Percentiles rank a stretch among this genome's conserved stretches.
Conservation (phyloP, 2,888 invertebrate genomes). For the Microctonus hyperodae region DNA sequence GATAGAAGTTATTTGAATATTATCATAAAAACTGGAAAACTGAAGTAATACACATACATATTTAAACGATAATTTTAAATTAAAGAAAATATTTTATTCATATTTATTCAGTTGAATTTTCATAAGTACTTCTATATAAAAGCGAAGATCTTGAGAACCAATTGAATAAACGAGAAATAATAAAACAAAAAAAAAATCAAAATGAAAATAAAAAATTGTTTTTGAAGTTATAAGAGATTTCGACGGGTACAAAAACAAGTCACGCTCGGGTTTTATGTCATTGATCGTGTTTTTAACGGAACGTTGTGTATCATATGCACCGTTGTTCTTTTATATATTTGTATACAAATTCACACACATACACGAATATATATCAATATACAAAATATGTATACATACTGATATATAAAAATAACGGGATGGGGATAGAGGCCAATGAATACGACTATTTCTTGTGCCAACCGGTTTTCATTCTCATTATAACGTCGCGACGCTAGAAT, state of each 20-base stretch:
- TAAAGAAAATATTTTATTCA: no score
- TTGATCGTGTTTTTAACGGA: slow-evolving; percentile 1
- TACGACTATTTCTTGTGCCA: slow-evolving; percentile 7
- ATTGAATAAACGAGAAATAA: not conserved
- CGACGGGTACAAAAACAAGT: not conserved
- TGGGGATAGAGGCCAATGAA: slow-evolving; percentile 4
- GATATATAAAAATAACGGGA: not conserved
- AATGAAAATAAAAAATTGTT: not conserved
- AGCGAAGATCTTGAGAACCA: no score
- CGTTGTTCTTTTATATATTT: not conserved
- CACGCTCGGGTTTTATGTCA: not conserved
- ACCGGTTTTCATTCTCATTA: slow-evolving; percentile 12
- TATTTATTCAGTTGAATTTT: not conserved
- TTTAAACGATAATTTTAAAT: no score
- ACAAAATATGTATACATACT: not conserved
- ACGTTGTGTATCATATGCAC: not conserved
- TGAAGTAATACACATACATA: no score
- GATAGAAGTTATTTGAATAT: not conserved
- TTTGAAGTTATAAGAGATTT: no score
- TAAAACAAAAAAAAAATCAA: not conserved
- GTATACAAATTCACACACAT: no score
- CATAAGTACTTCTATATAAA: not conserved
- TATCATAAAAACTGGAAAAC: not conserved
- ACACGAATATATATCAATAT: no score
- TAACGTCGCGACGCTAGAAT: slow-evolving; percentile 3